Evolutionary conservation across 2,797 vertebrate species (phyloP).

Genomic region (Crenichthys baileyi): DNA sequence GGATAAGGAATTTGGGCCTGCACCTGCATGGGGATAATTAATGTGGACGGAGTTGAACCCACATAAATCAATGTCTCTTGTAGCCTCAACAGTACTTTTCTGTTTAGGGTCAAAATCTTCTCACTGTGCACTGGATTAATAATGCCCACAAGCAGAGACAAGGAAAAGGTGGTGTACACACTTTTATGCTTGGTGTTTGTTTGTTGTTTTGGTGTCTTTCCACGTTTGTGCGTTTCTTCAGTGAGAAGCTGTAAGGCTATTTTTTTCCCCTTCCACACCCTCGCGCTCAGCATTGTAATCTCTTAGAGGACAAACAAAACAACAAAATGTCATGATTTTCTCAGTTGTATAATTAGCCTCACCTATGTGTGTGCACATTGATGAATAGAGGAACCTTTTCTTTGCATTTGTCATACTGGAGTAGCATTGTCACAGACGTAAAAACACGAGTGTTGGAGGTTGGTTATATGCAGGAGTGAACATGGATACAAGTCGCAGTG

Average conservation of each 20-base stretch:
- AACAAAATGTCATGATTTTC: slow-evolving; percentile 74
- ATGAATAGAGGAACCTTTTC: slow-evolving; percentile 85
- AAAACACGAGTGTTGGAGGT: slow-evolving; percentile 61
- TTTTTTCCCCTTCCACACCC: slow-evolving; percentile 32
- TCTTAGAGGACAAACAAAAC: slow-evolving; percentile 79
- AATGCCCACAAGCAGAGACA: slow-evolving; percentile 69
- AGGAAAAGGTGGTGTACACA: slow-evolving; percentile 50
- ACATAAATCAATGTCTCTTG: slow-evolving; percentile 87
- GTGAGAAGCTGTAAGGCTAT: slow-evolving; percentile 54
- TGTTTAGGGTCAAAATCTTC: slow-evolving; percentile 86
- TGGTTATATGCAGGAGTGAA: slow-evolving; percentile 54
- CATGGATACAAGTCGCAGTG: slow-evolving; percentile 50
- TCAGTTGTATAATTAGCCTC: slow-evolving; percentile 79
- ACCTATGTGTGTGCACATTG: slow-evolving; percentile 67
- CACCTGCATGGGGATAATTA: slow-evolving; percentile 85
- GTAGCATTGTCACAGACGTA: slow-evolving; percentile 77
- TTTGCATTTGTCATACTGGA: slow-evolving; percentile 83
- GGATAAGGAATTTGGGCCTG: slow-evolving; percentile 80
- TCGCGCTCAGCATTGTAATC: slow-evolving; percentile 61
- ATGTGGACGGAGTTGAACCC: slow-evolving; percentile 77
- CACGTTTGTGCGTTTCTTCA: slow-evolving; percentile 26
- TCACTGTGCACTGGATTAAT: slow-evolving; percentile 81
- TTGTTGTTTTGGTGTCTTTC: slow-evolving; percentile 31
- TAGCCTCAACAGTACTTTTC: slow-evolving; percentile 86
- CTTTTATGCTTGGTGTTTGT: slow-evolving; percentile 42